Percentiles rank a stretch among this genome's conserved stretches.
Evolutionary conservation across 2,797 vertebrate species (phyloP).

Genomic region (Poeciliopsis turneri): DNA sequence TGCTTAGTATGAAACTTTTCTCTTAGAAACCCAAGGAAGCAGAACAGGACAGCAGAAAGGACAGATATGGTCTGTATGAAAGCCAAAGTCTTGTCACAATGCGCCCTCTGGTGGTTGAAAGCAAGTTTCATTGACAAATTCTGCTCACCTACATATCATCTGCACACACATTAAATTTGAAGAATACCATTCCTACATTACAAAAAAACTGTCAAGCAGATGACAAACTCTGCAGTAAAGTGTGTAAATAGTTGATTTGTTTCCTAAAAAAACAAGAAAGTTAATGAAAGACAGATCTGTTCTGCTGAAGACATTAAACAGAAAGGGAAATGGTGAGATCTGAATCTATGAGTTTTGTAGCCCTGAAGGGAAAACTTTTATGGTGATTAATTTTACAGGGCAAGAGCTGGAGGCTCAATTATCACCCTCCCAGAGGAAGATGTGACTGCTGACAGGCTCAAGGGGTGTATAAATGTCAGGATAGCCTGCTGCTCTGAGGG

Average conservation of each 20-base stretch:
- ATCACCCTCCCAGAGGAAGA: conserved; percentile 66
- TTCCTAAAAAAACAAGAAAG: conserved; percentile 50
- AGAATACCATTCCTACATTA: conserved; percentile 5
- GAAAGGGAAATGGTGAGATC: conserved; percentile 54
- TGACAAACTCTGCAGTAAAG: neutral
- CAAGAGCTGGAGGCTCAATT: conserved; percentile 64
- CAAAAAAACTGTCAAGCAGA: neutral
- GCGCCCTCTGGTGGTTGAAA: conserved; percentile 49
- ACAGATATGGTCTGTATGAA: too few relatives aligned
- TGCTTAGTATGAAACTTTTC: neutral
- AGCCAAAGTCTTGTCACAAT: conserved; percentile 15
- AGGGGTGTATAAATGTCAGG: conserved; percentile 50
- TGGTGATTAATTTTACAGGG: conserved; percentile 71
- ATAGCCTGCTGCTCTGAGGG: conserved; percentile 2
- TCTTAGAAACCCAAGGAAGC: neutral
- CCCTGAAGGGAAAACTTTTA: conserved; percentile 51
- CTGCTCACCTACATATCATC: neutral
- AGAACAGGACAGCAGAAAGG: neutral
- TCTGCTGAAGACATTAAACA: conserved; percentile 72
- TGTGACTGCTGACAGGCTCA: conserved; percentile 56
- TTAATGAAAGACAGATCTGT: conserved; percentile 64
- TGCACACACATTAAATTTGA: conserved; percentile 31
- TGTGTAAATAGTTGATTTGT: conserved; percentile 30
- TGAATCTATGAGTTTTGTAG: conserved; percentile 52
- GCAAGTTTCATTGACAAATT: neutral